Evolutionary conservation across 92 coral and sea anemone genomes (phyloP), one percentile per base, ranked within the genome.

Genomic region (Actinernus sp.): DNA sequence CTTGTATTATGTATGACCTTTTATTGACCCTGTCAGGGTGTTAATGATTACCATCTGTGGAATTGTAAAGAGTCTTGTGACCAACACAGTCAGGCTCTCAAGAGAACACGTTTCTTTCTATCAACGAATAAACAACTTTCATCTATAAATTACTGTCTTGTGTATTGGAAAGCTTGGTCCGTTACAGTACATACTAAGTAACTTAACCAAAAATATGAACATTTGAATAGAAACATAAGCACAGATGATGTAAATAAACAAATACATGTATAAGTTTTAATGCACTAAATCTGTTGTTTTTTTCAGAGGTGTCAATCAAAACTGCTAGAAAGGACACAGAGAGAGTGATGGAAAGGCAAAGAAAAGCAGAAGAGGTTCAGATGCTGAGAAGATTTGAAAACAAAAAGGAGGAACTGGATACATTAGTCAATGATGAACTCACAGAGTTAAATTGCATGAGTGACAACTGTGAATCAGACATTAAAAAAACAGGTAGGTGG

Each of bases 391-490:
- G 71, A 73, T 81, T 89, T 51, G 40, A 51, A 19, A 68, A 70
- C 17, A 63, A 85, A 54, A 89, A 55, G 31, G 50, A 85, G 3
- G 89, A 85, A 4, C 77, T 74, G 2, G 92, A 89, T 23, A 51
- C 54, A 24, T 46, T 73, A n/a, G 81, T 86, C 49, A 83, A 81
- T 63, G 54, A 52, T 33, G 92, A 89, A 60, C 65, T 89, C 52
- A 48, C 47, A 8, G 91, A 73, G 38, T 23, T 45, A 4, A 71
- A 47, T 52, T 26, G 69, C 73, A 89, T 89, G 87, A 74, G 84
- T 63, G 87, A 78, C 66, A 83, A 89, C 71, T 83, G 96, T 68
- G 96, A 84, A 58, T 70, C 49, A 17, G 96, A 89, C 40, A 63
- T 78, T 13, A 29, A 23, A 2, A 84, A 31, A 28, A 41, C 76